phyloP scores from a whole-genome alignment of 2,113 vertebrate species.

The Gymnogyps californianus region DNA sequence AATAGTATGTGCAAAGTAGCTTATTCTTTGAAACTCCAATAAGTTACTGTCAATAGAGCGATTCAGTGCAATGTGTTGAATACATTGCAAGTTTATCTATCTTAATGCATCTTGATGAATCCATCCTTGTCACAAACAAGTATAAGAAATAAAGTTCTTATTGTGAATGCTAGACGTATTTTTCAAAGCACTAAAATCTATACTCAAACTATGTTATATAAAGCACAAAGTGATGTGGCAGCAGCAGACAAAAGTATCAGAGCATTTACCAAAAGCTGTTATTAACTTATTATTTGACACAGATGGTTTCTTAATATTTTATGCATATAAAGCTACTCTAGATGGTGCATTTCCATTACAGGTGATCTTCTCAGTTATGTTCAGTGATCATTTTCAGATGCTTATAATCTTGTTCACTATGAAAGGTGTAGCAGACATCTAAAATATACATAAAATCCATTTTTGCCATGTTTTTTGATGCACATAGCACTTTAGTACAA shows the following conservation, averaged over 20 bases:
- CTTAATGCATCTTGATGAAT: background rate
- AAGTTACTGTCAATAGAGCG: background rate
- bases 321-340: background rate
- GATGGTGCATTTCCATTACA: background rate
- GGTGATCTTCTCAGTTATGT: background rate
- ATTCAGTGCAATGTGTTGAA: background rate
- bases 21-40: background rate
- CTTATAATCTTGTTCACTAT: background rate
- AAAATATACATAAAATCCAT: conserved; percentile 29
- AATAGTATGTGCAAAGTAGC: background rate
- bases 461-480: background rate
- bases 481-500: background rate
- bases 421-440: background rate
- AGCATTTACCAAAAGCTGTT: background rate
- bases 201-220: background rate
- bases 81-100: background rate
- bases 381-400: background rate
- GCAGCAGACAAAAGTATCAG: background rate
- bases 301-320: background rate
- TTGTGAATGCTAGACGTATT: fast-evolving
- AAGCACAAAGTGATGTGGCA: background rate
- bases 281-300: background rate
- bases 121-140: background rate
- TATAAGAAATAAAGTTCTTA: background rate
- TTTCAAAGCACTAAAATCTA: background rate